Percentiles rank a stretch among this genome's conserved stretches.
Conservation (phyloP, 2,888 invertebrate genomes). For the Polietes domitor region DNA sequence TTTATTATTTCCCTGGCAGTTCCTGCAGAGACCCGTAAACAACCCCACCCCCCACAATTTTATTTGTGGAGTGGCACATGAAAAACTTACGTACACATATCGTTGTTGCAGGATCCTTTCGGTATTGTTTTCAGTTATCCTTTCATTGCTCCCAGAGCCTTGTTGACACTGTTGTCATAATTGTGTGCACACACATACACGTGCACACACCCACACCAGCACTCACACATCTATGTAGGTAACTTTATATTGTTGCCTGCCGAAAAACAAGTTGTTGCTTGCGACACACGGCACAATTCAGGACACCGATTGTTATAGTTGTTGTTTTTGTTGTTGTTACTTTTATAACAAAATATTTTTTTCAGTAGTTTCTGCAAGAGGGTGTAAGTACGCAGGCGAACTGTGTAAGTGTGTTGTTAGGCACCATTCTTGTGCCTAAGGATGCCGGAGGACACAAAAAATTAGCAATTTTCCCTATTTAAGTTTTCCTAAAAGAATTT, state of each 20-base stretch:
- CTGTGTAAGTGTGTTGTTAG: background rate
- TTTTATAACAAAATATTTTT: constrained; percentile 3
- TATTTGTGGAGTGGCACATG: no score
- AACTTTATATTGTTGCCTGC: no score
- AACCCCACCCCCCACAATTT: no score
- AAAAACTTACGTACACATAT: no score
- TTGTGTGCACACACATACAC: constrained; percentile 14
- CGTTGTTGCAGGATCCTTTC: background rate
- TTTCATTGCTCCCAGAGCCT: constrained; percentile 25
- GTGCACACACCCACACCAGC: background rate
- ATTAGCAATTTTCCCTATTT: background rate
- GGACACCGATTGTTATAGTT: background rate
- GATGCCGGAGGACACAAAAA: background rate
- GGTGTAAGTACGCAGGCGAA: no score
- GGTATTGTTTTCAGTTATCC: constrained; percentile 18
- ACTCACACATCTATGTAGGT: no score
- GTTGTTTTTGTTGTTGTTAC: background rate
- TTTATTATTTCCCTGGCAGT: no score
- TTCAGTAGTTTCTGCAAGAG: background rate
- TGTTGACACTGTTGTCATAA: constrained; percentile 51
- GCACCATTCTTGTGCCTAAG: background rate
- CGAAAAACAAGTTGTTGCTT: background rate
- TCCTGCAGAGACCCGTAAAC: no score
- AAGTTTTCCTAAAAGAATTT: background rate
- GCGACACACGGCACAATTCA: background rate